Base-by-base conservation (phyloP, 2,113 vertebrate species). In the Plectropomus leopardus region DNA sequence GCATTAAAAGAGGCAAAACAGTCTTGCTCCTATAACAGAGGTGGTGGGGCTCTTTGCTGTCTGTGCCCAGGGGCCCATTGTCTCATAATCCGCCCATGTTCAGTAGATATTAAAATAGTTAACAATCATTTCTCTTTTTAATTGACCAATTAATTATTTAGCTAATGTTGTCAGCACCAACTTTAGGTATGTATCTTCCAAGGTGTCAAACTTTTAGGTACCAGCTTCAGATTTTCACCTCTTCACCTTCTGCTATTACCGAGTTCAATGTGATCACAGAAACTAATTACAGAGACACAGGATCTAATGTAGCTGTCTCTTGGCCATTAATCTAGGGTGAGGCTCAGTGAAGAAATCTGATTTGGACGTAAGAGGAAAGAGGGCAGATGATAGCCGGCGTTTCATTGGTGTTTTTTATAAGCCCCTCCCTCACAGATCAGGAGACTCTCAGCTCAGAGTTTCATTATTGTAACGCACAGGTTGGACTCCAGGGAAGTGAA, bases 401-500 rank as follows among this genome's bases (percentile, higher is more conserved):
- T 54, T 77, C 42, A 58, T 16, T 3, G 53, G 19, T 1, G 45
- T 42, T 54, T 50, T 10, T n/a, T n/a, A n/a, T 15, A 4, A 42
- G 54, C 70, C 1, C 61, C 32, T 59, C 70, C 53, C 48, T 30
- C 63, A 21, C 44, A 51, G 61, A 73, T 32, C 6, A 42, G 24
- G 13, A 51, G 13, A 28, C 44, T 73, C 36, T 55, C 32, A 1
- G 50, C 67, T 54, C 17, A 13, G 42, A 53, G 6, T 26, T 40
- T 74, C 24, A 74, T 75, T 47, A 47, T 61, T 11, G 26, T 44
- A 45, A 85, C 73, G 63, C 59, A 42, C 57, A 68, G 34, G 48
- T 57, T 76, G 3, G 48, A 51, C 64, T 78, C 23, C 7, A 19
- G 40, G 61, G 21, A 36, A 47, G 19, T 32, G n/a, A n/a, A 19